These are phyloP conservation scores for Gibbula magus DNA, from an alignment of 2,888 invertebrate species.

Conservation along the genomic window DNA sequence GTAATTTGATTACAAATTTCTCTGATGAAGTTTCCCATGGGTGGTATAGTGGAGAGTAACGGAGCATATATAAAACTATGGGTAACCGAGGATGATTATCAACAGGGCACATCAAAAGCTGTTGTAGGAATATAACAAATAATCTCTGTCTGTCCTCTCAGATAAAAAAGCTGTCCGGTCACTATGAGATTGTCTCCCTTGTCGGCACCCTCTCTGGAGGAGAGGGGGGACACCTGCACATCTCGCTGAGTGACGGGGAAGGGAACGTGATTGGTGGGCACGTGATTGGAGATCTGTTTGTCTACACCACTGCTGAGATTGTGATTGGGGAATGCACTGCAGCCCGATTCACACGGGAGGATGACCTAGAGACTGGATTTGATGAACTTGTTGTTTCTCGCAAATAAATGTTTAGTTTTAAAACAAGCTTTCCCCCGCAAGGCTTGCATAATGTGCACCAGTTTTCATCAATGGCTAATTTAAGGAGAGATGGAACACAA, in stretches of 20 bases:
- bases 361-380: conserved; percentile 58
- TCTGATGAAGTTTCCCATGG: no score
- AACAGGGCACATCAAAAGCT: not conserved
- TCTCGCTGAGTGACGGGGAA: conserved; percentile 70
- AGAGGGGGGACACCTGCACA: conserved; percentile 74
- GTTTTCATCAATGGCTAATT: no score
- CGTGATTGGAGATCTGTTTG: conserved; percentile 72
- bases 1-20: no score
- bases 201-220: conserved; percentile 74
- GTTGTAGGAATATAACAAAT: not conserved
- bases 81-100: no score
- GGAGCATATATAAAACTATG: not conserved
- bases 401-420: not conserved
- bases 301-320: conserved; percentile 76
- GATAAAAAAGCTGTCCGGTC: conserved; percentile 64
- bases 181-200: conserved; percentile 75
- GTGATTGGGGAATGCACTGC: conserved; percentile 65
- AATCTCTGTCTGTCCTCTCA: conserved; percentile 33
- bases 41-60: no score
- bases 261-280: conserved; percentile 75
- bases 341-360: conserved; percentile 56
- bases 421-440: no score
- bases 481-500: no score
- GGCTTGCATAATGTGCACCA: no score
- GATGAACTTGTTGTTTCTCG: conserved; percentile 58